These are phyloP conservation scores for Macaria liturata DNA, from an alignment of 2,888 invertebrate genomes.

Conservation along the genomic window DNA sequence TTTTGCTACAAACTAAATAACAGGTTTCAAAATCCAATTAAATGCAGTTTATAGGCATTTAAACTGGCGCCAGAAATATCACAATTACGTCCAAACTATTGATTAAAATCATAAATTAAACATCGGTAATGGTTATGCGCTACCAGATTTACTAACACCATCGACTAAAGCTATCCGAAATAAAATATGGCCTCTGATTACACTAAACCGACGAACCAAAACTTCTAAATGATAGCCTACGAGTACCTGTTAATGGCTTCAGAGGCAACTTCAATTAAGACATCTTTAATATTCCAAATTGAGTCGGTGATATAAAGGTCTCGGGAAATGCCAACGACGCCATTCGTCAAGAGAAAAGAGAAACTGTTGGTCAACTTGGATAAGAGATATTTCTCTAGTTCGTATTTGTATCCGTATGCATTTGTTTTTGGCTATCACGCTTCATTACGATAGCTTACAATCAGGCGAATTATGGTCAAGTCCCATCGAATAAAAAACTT, in stretches of 20 bases:
- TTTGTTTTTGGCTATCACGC: too few relatives aligned
- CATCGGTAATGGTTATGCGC: too few relatives aligned
- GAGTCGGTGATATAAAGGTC: constrained; percentile 27
- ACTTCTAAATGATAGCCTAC: constrained; percentile 1
- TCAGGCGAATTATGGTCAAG: too few relatives aligned
- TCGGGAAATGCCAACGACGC: constrained; percentile 27
- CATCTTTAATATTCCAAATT: constrained; percentile 26
- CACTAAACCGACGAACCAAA: constrained; percentile 3
- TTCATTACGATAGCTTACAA: too few relatives aligned
- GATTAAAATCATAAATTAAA: too few relatives aligned
- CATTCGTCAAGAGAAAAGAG: constrained; percentile 33
- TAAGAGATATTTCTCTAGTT: not conserved
- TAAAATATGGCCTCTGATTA: constrained; percentile 13
- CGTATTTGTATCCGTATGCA: too few relatives aligned
- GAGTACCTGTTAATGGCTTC: constrained; percentile 19
- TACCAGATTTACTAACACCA: constrained; percentile 2
- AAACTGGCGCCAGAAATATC: too few relatives aligned
- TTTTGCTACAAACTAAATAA: too few relatives aligned
- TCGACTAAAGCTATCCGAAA: not conserved
- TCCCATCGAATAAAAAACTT: too few relatives aligned
- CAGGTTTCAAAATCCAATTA: too few relatives aligned
- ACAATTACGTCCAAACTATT: too few relatives aligned
- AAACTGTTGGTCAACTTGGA: constrained; percentile 26
- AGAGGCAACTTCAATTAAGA: constrained; percentile 33
- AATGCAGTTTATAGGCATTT: too few relatives aligned